phyloP scores from a whole-genome alignment of 1,140 invertebrate genomes.

The Drosophila setifemur region DNA sequence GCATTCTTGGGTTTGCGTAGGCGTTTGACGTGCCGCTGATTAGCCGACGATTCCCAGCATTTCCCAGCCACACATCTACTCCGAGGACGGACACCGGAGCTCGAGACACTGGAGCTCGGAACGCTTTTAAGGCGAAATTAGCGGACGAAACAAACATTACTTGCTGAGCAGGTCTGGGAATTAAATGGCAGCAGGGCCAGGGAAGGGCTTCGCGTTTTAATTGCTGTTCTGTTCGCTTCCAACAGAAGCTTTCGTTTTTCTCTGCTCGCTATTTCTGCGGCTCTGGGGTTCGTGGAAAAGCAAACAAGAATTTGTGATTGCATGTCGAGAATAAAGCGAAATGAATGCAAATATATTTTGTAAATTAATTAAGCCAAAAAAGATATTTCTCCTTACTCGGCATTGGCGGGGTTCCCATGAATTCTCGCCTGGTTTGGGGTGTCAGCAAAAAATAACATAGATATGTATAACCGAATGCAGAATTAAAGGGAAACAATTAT shows the following conservation, averaged over 20 bases:
- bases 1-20: slow-evolving; percentile 61
- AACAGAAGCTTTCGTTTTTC: neutral
- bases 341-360: slow-evolving; percentile 28
- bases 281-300: slow-evolving; percentile 33
- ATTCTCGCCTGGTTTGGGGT: slow-evolving; percentile 21
- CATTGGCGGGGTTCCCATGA: slow-evolving; percentile 44
- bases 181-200: neutral
- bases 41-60: slow-evolving; percentile 43
- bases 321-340: slow-evolving; percentile 10
- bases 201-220: slow-evolving; percentile 29
- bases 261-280: neutral
- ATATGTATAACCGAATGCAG: slow-evolving; percentile 55
- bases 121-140: slow-evolving; percentile 47
- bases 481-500: slow-evolving; percentile 65
- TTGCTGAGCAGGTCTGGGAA: slow-evolving; percentile 34
- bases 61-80: slow-evolving; percentile 16
- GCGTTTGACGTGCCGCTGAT: slow-evolving; percentile 71
- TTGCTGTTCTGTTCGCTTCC: slow-evolving; percentile 25
- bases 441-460: slow-evolving; percentile 52
- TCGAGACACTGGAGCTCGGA: slow-evolving; percentile 11
- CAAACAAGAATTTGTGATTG: slow-evolving; percentile 4
- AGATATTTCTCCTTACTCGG: slow-evolving; percentile 8
- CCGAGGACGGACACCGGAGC: too few relatives aligned
- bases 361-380: slow-evolving; percentile 37
- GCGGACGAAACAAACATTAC: slow-evolving; percentile 28